These are phyloP conservation scores for Prunella himalayana DNA, from an alignment of 2,113 vertebrate species.

Conservation along the genomic window DNA sequence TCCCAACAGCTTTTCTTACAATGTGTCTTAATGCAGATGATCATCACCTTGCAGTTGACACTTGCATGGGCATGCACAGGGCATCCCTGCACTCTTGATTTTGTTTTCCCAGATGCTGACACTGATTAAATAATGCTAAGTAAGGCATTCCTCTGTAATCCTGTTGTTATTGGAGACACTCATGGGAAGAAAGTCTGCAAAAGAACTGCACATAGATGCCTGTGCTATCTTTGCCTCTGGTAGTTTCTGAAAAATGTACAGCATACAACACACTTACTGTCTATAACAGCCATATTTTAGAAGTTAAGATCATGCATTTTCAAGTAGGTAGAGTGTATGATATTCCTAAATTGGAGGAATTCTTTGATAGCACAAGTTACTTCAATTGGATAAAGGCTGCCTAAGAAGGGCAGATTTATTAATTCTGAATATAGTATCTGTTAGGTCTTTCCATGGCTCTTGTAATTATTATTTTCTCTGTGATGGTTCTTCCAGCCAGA, in stretches of 20 bases:
- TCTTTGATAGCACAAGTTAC: background rate
- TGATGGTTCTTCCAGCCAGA: background rate
- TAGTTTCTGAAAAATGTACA: background rate
- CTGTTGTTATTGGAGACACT: background rate
- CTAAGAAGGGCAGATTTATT: background rate
- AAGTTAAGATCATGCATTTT: background rate
- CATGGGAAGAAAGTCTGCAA: background rate
- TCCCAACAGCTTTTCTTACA: background rate
- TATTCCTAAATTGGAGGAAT: background rate
- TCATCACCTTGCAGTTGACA: background rate
- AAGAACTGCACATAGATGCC: background rate
- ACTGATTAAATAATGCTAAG: background rate
- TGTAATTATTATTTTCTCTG: background rate
- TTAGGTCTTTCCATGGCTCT: background rate
- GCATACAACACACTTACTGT: background rate
- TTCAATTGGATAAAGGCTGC: background rate
- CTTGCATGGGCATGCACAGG: background rate
- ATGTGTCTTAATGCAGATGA: background rate
- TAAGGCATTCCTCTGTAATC: background rate
- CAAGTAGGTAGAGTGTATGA: background rate
- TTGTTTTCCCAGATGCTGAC: background rate
- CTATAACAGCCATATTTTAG: background rate
- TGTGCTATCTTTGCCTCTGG: background rate
- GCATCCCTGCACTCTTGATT: background rate
- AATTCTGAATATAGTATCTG: background rate